Conservation (phyloP, 1,140 invertebrate genomes). For the Drosophila pallidifrons region DNA sequence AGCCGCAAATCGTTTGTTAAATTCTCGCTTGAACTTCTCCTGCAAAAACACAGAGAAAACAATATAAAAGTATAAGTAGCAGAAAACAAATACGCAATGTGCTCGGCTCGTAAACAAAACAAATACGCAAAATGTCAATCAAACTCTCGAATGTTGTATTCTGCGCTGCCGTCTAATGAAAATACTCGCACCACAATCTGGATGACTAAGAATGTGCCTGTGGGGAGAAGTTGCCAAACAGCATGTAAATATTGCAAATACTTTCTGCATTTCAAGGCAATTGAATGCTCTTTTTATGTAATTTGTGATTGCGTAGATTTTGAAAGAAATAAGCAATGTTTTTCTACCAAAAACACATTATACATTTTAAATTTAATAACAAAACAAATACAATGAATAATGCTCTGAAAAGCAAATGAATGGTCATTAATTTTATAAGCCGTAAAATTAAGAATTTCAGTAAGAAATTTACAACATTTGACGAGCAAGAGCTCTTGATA, state of each 20-base stretch:
- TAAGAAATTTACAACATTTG: no score
- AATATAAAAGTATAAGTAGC: not conserved
- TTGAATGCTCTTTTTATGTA: not conserved
- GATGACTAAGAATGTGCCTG: not conserved
- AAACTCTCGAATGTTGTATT: slow-evolving; percentile 17
- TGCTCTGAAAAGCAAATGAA: no score
- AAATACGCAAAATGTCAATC: slow-evolving; percentile 2
- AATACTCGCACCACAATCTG: not conserved
- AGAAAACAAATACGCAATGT: no score
- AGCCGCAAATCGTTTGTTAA: slow-evolving; percentile 88
- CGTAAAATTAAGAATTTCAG: no score
- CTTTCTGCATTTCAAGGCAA: not conserved
- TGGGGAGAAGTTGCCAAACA: not conserved
- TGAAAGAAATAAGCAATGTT: no score
- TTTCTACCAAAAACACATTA: no score
- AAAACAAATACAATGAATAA: no score
- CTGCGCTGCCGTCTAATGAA: not conserved
- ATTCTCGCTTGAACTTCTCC: slow-evolving; percentile 91
- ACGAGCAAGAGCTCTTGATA: no score
- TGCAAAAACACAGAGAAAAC: slow-evolving; percentile 58
- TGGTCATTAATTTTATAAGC: no score
- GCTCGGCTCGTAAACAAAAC: no score
- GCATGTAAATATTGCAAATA: not conserved
- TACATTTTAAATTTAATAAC: no score
- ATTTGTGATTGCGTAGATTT: no score